Base-by-base conservation (phyloP, 2,888 invertebrate species). In the Lasioglossum calceatum region DNA sequence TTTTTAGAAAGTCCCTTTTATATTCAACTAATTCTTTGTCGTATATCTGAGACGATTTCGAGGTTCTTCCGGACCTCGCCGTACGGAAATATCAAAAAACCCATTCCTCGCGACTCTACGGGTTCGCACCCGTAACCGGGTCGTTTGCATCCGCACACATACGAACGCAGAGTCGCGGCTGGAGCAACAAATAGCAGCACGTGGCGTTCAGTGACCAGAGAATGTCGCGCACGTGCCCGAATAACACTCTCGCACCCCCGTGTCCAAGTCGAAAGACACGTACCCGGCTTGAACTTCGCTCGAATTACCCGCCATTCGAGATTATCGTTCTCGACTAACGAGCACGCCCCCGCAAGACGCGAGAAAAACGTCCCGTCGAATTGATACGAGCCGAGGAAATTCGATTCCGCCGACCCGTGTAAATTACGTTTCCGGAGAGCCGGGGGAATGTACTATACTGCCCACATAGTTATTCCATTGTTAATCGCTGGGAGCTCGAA, bases 211-310 rank as follows among this genome's bases (percentile, higher is more conserved):
- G 72, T 79, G 88, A 84, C 75, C 82, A 39, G 74, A 80, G 82
- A 84, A 85, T 72, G 87, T 86, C 87, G 81, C 82, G 87, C 90
- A 87, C 89, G 90, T 90, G 85, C 74, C 79, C 74, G 81, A 67
- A 83, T 77, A 85, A 87, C 72, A 73, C 58, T 23, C 16, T 70
- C 70, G 67, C 61, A 67, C 67, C 79, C 32, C 5, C 77, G 61
- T 19, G 23, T 72, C 39, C 80, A 80, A 74, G 47, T 88, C 74
- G 76, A 88, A 86, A 80, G 78, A 85, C 87, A 79, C 79, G 72
- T 74, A 61, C 76, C 73, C 54, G 36, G 32, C 36, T 36, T 50
- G 72, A 76, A 64, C 42, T 70, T 88, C 61, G 61, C 42, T 54
- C 73, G 70, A 87, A 82, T 84, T 84, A 79, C 77, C 67, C 76